A percentile compares a stretch with the other conserved stretches of the same genome.
These are phyloP conservation scores for Teleopsis dalmanni DNA, from an alignment of 1,140 invertebrate genomes.

Conservation along the genomic window DNA sequence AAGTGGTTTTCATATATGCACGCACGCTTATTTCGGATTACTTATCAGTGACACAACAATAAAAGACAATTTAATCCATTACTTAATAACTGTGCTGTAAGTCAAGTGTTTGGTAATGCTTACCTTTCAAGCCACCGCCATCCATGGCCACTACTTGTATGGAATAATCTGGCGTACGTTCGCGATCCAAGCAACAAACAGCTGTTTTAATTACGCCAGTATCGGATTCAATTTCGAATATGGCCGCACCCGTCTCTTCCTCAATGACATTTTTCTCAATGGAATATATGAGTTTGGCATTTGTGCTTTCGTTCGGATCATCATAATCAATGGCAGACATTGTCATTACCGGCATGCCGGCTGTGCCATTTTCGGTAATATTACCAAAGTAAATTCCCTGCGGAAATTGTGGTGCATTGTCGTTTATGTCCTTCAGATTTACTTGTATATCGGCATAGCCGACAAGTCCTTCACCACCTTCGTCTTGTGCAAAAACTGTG, in stretches of 20 bases:
- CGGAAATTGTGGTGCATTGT: constrained; percentile 68
- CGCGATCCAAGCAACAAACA: constrained; percentile 57
- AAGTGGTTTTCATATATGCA: too few species aligned
- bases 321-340: constrained; percentile 64
- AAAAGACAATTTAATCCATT: too few species aligned
- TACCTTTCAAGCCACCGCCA: constrained; percentile 53
- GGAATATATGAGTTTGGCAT: constrained; percentile 56
- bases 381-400: constrained; percentile 55
- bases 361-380: constrained; percentile 58
- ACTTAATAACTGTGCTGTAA: too few species aligned
- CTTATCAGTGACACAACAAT: too few species aligned
- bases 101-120: too few species aligned
- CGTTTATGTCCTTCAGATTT: constrained; percentile 66
- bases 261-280: constrained; percentile 65
- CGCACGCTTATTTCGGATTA: too few species aligned
- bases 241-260: constrained; percentile 55
- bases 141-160: constrained; percentile 60
- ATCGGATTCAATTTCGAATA: constrained; percentile 58
- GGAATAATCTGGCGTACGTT: constrained; percentile 60
- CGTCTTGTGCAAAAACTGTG: constrained; percentile 65
- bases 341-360: constrained; percentile 60
- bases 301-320: constrained; percentile 58
- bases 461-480: constrained; percentile 59
- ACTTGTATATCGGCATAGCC: constrained; percentile 69
- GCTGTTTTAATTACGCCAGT: constrained; percentile 59